Percentiles rank a stretch among this genome's conserved stretches.
Conservation (phyloP, 2,113 vertebrate genomes). For the Peucedramus taeniatus region DNA sequence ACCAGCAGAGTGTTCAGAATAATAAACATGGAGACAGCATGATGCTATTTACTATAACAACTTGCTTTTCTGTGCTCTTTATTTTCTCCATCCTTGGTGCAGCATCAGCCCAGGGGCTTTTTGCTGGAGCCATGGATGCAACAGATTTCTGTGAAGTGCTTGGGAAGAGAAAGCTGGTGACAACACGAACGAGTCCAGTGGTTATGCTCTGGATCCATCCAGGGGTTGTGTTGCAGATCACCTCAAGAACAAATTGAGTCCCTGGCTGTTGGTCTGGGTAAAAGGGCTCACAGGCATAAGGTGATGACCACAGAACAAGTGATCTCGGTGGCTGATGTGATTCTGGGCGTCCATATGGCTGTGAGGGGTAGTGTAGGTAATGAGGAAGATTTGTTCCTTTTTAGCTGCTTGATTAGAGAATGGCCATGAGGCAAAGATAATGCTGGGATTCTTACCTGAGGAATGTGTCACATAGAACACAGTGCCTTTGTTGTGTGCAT, state of each 20-base stretch:
- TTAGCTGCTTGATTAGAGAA: background rate
- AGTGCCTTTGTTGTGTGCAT: background rate
- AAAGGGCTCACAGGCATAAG: background rate
- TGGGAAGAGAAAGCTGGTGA: background rate
- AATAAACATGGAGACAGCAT: background rate
- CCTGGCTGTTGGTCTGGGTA: background rate
- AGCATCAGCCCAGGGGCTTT: background rate
- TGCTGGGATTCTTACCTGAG: background rate
- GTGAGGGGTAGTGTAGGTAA: accelerated
- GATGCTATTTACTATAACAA: background rate
- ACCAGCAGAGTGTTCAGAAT: background rate
- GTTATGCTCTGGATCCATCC: background rate
- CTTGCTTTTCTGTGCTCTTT: background rate
- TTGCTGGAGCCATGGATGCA: background rate
- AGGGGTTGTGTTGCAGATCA: accelerated
- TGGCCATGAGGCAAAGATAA: background rate
- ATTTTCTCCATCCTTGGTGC: background rate
- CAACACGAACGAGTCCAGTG: accelerated
- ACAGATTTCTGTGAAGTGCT: background rate
- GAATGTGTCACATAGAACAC: background rate
- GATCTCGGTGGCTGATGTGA: background rate
- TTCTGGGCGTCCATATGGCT: background rate
- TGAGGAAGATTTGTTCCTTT: background rate
- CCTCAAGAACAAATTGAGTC: background rate
- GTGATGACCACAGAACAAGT: background rate